A percentile compares a stretch with the other conserved stretches of the same genome.
phyloP scores from a whole-genome alignment of 2,888 invertebrate species.

The Chrysopilus asiliformis region DNA sequence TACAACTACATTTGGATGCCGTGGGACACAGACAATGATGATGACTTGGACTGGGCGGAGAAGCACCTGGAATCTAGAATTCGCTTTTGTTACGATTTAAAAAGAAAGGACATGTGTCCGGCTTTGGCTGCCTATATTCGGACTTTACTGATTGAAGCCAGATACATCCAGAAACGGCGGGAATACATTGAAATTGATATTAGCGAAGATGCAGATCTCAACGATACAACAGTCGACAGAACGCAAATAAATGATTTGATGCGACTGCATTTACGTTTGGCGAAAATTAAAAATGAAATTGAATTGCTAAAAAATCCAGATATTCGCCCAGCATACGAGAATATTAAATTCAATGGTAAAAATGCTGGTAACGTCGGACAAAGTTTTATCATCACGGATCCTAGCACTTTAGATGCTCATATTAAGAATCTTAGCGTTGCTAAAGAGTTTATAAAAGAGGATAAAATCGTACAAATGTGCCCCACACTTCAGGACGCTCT shows the following conservation, averaged over 20 bases:
- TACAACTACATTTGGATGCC: conserved; percentile 47
- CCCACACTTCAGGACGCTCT: conserved; percentile 29
- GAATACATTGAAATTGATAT: conserved; percentile 35
- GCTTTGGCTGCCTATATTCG: conserved; percentile 40
- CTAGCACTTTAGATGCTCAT: conserved; percentile 37
- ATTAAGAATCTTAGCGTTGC: conserved; percentile 36
- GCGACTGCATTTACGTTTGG: conserved; percentile 41
- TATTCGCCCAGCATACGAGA: no score
- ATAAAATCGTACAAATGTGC: no score
- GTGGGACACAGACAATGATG: conserved; percentile 47
- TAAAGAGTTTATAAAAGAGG: no score
- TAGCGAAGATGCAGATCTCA: conserved; percentile 29
- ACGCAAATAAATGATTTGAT: conserved; percentile 38
- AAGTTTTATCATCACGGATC: conserved; percentile 36
- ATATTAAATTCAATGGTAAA: no score
- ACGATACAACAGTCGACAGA: conserved; percentile 25
- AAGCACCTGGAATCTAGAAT: conserved; percentile 42
- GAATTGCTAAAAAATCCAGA: conserved; percentile 48
- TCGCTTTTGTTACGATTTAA: conserved; percentile 44
- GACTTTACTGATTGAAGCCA: conserved; percentile 40
- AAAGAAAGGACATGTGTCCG: conserved; percentile 39
- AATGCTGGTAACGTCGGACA: conserved; percentile 2
- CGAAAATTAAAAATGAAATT: conserved; percentile 44
- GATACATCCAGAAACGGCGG: conserved; percentile 38
- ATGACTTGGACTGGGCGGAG: conserved; percentile 41